Base-by-base conservation (phyloP, 2,797 vertebrate genomes). In the Xiphophorus birchmanni region DNA sequence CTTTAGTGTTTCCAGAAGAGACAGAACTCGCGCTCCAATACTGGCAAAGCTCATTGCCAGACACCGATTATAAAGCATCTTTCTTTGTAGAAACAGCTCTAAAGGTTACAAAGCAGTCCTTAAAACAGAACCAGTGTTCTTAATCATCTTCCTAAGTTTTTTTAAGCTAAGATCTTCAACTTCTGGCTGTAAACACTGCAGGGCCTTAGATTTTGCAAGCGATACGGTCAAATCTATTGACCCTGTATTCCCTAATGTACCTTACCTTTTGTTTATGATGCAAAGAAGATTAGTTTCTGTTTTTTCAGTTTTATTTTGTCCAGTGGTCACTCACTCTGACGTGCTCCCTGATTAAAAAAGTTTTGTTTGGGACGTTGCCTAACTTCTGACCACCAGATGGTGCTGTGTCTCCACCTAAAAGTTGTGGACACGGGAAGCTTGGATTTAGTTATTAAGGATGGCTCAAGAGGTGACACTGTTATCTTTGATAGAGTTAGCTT, bases 321-420 rank as follows among this genome's bases (percentile, higher is more conserved):
- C 69, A 69, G 37, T 72, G 42, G 4, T 72, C 26, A n/a, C 67
- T 44, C 37, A 42, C 37, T 65, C 32, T 63, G 29, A 65, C 7
- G 3, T 8, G 8, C 35, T 37, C 18, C 35, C 9, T 40, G 9
- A 67, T 40, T 40, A 1, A 40, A 65, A 37, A 21, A 13, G 10
- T 42, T 65, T 65, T 12, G 23, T 40, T 45, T 9, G n/a, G 37
- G 69, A 29, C 0, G 26, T 45, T 45, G 54, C 37, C n/a, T 42
- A 12, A 9, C 35, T 21, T 5, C 17, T 73, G 69, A 63, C 83
- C 89, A 88, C 5, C 76, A 92, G 92, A 84, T 84, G 90, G 91
- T 17, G 82, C 79, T 75, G 10, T 80, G 76, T 77, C 73, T 82
- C 80, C 79, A 84, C 17, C 69, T 7, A 9, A 72, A 23, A 29